Percentiles rank a stretch among this genome's conserved stretches.
Conservation (phyloP, 2,113 vertebrate species). For the Peromyscus polionotus region DNA sequence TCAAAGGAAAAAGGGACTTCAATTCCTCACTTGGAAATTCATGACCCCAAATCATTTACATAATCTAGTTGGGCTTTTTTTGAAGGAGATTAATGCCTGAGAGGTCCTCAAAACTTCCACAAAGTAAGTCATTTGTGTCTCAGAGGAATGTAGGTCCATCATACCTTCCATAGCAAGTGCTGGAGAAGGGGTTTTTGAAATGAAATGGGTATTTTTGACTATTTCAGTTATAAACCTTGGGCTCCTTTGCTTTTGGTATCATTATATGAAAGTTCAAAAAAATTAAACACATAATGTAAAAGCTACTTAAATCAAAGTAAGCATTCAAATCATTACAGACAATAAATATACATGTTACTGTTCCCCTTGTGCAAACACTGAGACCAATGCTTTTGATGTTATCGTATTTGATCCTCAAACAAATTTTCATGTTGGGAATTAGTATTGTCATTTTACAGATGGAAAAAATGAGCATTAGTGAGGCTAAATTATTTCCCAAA, state of each 20-base stretch:
- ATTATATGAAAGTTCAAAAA: constrained; percentile 29
- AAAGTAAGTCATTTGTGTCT: background rate
- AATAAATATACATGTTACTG: background rate
- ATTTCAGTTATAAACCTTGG: background rate
- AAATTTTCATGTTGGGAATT: background rate
- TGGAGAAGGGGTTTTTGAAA: background rate
- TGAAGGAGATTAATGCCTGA: background rate
- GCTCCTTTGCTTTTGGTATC: background rate
- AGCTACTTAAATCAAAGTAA: background rate
- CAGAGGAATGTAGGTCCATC: background rate
- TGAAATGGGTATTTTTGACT: background rate
- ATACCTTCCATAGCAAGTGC: background rate
- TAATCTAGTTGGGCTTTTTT: background rate
- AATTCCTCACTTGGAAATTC: background rate
- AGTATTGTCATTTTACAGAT: background rate
- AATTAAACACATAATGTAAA: background rate
- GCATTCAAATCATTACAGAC: background rate
- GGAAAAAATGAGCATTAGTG: background rate
- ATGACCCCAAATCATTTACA: background rate
- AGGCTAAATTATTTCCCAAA: background rate
- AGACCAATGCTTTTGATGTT: background rate
- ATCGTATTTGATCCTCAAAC: background rate
- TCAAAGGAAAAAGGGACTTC: background rate
- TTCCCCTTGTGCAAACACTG: background rate
- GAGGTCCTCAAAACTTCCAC: background rate